Evolutionary conservation across 1,140 invertebrate species (phyloP), one percentile per base, ranked within the genome.

Genomic region (Araneus ventricosus): DNA sequence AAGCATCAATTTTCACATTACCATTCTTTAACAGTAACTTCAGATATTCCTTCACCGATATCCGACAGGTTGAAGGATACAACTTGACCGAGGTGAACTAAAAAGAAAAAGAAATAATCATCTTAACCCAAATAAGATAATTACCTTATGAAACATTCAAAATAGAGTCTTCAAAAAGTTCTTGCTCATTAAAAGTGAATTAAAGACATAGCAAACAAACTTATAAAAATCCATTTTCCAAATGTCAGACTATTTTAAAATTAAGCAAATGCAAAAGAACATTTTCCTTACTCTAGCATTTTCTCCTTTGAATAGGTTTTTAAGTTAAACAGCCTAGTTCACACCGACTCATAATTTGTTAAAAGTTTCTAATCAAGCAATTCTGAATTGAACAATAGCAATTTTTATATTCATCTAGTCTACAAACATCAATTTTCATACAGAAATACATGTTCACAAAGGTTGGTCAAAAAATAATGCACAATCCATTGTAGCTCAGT

Each of bases 11-110:
- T 52, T 52, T 52, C 17, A 82, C 7, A 57, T 89, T 88, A 94
- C 99, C 99, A 99, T 97, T 99, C 99, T 96, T 99, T 99, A 34
- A 99, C 96, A 61, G 97, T 97, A 57, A 99, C 99, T 97, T 99
- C 99, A 94, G 97, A 97, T 93, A 99, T 99, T 14, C 99, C 99
- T 96, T 99, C 99, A 3, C 99, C 99, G 95, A 99, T 99, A 96
- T 99, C 99, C n/a, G 99, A 98, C 84, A 99, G 96, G 94, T 98
- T 98, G 95, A 99, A 99, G 67, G 97, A 97, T 30, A 98, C 96
- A 17, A 95, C 90, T 93, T 95, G 93, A 41, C 94, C 94, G 85
- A 41, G 61, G 30, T 27, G 39, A 24, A 41, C 94, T 94, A 14
- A 92, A 94, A 41, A 4, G 79, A 39, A 30, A 92, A 52, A 39